phyloP scores from a whole-genome alignment of 2,888 invertebrate species.

The Ceraclea dissimilis region DNA sequence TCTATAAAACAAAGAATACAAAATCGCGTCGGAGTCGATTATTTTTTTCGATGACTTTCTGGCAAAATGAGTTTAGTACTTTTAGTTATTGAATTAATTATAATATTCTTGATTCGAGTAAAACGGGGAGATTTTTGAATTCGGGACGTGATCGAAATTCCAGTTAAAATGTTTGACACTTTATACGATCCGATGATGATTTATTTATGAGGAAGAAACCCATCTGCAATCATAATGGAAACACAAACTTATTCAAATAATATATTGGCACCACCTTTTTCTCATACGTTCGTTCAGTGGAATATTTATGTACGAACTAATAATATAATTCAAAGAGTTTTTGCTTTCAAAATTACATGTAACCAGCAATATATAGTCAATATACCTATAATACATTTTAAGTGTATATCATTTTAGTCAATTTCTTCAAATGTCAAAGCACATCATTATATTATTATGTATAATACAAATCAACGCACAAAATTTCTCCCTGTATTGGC shows the following conservation, averaged over 20 bases:
- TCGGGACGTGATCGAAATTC: background rate
- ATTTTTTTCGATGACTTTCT: background rate
- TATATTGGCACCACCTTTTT: background rate
- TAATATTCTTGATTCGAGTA: background rate
- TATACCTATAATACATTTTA: too few species aligned
- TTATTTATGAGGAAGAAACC: background rate
- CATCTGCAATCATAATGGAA: background rate
- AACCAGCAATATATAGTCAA: too few species aligned
- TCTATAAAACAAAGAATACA: background rate
- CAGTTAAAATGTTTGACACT: background rate
- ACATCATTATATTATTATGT: too few species aligned
- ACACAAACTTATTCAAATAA: constrained; percentile 1
- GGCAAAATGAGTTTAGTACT: background rate
- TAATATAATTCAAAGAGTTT: too few species aligned
- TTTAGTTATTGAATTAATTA: background rate
- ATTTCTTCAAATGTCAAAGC: too few species aligned
- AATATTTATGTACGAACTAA: background rate
- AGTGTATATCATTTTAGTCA: too few species aligned
- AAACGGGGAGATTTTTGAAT: background rate
- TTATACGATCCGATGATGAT: background rate
- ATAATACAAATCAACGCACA: too few species aligned
- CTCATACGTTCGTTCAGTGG: background rate
- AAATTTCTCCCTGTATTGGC: too few species aligned
- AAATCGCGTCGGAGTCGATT: background rate
- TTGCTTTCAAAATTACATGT: too few species aligned